Conservation (phyloP, 2,888 invertebrate species). For the Pristionchus mayeri region DNA sequence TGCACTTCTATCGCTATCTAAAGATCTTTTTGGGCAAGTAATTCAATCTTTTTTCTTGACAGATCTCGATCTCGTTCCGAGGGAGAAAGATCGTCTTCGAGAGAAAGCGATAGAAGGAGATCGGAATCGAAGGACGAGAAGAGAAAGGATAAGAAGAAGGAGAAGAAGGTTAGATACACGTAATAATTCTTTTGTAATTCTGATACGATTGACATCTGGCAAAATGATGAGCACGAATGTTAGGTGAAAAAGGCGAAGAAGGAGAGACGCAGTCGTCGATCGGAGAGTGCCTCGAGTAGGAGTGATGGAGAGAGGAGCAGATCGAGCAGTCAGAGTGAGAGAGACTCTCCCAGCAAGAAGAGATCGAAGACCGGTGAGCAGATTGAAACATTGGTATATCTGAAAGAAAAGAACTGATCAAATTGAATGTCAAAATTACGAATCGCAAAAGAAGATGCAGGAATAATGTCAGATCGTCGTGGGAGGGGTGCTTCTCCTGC, state of each 20-base stretch:
- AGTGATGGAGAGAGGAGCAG: slow-evolving; percentile 46
- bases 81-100: slow-evolving; percentile 46
- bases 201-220: not conserved
- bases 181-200: not conserved
- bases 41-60: not conserved
- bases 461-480: not conserved
- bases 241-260: slow-evolving; percentile 21
- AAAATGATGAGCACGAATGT: not conserved
- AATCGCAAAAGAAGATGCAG: not conserved
- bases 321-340: slow-evolving; percentile 23
- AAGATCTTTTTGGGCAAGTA: not conserved
- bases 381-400: too few relatives aligned
- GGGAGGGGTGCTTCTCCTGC: not conserved
- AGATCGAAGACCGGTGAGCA: not conserved
- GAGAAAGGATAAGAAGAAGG: slow-evolving; percentile 33
- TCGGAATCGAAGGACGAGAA: slow-evolving; percentile 45
- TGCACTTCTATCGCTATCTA: not conserved
- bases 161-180: slow-evolving; percentile 33
- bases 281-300: slow-evolving; percentile 25
- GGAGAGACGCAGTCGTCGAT: not conserved
- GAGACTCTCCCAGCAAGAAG: not conserved
- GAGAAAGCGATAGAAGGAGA: slow-evolving; percentile 41
- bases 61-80: slow-evolving; percentile 47
- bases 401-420: too few relatives aligned
- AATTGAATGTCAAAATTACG: too few relatives aligned